phyloP scores from a whole-genome alignment of 1,140 invertebrate genomes.

The Eumaeus atala region DNA sequence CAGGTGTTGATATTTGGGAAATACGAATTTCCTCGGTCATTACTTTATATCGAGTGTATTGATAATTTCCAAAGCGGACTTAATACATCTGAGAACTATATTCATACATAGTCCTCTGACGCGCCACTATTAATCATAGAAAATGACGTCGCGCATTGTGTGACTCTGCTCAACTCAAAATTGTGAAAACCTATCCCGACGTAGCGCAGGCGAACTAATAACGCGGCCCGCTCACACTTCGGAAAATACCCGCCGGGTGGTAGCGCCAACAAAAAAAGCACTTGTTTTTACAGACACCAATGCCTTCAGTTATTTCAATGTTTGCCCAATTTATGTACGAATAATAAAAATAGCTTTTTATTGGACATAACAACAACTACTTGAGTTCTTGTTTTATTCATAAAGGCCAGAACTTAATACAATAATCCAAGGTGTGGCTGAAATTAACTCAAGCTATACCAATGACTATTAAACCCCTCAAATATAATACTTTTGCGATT shows the following conservation, averaged over 20 bases:
- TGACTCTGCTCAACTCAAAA: slow-evolving; percentile 59
- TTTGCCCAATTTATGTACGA: slow-evolving; percentile 27
- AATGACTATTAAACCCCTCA: too few species aligned
- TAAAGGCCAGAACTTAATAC: too few species aligned
- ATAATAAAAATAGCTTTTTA: too few species aligned
- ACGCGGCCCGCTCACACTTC: slow-evolving; percentile 58
- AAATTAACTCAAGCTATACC: too few species aligned
- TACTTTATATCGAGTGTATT: slow-evolving; percentile 8
- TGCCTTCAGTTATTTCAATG: slow-evolving; percentile 21
- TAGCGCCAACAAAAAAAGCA: slow-evolving; percentile 44
- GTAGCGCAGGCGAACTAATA: slow-evolving; percentile 58
- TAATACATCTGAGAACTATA: slow-evolving; percentile 29
- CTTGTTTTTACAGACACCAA: slow-evolving; percentile 10
- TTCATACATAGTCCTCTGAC: slow-evolving; percentile 33
- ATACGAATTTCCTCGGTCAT: too few species aligned
- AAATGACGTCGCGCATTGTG: slow-evolving; percentile 61
- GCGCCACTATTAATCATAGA: slow-evolving; percentile 69
- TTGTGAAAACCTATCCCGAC: slow-evolving; percentile 69
- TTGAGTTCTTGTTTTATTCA: too few species aligned
- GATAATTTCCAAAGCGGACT: slow-evolving; percentile 21
- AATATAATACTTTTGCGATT: too few species aligned
- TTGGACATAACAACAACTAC: too few species aligned
- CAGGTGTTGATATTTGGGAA: neutral
- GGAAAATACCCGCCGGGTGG: slow-evolving; percentile 57
- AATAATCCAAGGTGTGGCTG: too few species aligned